Base-by-base conservation (phyloP, 2,888 invertebrate genomes). In the Melieria omissa region DNA sequence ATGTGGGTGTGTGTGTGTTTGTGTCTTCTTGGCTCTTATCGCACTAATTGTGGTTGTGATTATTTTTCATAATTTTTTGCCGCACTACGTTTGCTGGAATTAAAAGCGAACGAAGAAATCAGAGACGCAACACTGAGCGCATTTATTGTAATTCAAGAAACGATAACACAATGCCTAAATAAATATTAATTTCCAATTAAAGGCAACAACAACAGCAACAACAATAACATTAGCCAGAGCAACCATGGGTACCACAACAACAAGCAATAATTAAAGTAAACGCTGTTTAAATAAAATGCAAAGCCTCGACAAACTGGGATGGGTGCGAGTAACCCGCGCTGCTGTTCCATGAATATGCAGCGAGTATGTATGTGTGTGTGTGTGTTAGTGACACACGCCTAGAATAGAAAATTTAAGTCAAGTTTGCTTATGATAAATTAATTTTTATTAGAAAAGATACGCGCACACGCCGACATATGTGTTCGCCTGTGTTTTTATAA, bases 151-250 rank as follows among this genome's bases (percentile, higher is more conserved):
- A 70, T 70, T 70, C 65, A 64, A 65, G 70, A 64, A 70, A 70
- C 46, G 58, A 65, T 64, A 70, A 70, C 41, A 46, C 62, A 60
- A 79, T 78, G 80, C 83, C 81, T 80, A 82, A 84, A 78, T 80
- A 80, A 84, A 84, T 81, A 84, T 79, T 79, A 78, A 82, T 78
- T 84, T 83, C 81, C 79, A 80, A 77, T 81, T 78, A 78, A 77
- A 70, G 72, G 74, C 73, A 73, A 66, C 61, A 42, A 52, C 60
- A 60, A 60, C 0, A 47, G 10, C 4, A 54, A 65, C 7, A 54
- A 42, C 44, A 65, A 44, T 16, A 54, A 14, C 8, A 54, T 7
- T 10, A 54, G 52, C 16, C n/a, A 65, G 54, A n/a, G 14, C 52
- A 49, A 52, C 44, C n/a, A 49, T 44, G 16, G 52, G 44, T 52